A percentile compares a stretch with the other conserved stretches of the same genome.
Conservation (phyloP, 1,140 invertebrate genomes). For the Sarcophaga peregrina region DNA sequence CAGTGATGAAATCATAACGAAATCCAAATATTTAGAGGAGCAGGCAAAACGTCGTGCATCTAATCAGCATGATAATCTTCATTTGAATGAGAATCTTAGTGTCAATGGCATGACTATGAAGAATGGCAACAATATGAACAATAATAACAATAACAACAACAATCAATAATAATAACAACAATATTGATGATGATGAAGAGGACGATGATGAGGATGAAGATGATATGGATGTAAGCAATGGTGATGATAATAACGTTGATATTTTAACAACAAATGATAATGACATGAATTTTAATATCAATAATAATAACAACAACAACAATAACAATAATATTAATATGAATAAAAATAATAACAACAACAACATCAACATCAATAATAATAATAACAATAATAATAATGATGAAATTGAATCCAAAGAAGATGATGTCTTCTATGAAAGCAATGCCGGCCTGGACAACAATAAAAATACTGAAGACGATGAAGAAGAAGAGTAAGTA, state of each 20-base stretch:
- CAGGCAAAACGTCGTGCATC: slow-evolving; percentile 65
- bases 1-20: slow-evolving; percentile 77
- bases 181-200: slow-evolving; percentile 59
- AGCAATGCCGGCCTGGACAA: slow-evolving; percentile 68
- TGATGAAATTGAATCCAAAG: slow-evolving; percentile 69
- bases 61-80: slow-evolving; percentile 50
- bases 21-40: slow-evolving; percentile 72
- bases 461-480: slow-evolving; percentile 67
- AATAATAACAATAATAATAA: slow-evolving; percentile 58
- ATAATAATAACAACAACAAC: slow-evolving; percentile 48
- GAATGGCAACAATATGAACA: slow-evolving; percentile 35
- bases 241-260: slow-evolving; percentile 62
- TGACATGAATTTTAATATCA: slow-evolving; percentile 50
- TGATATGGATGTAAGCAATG: slow-evolving; percentile 53
- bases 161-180: slow-evolving; percentile 54
- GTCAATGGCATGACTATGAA: too few relatives aligned
- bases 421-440: slow-evolving; percentile 80
- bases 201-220: slow-evolving; percentile 55
- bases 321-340: slow-evolving; percentile 43
- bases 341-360: slow-evolving; percentile 69
- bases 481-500: slow-evolving; percentile 70
- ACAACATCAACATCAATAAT: slow-evolving; percentile 48
- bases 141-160: slow-evolving; percentile 50
- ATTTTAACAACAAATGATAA: slow-evolving; percentile 49
- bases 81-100: slow-evolving; percentile 30